Evolutionary conservation across 2,888 invertebrate genomes (phyloP).

Genomic region (Monopis laevigella): DNA sequence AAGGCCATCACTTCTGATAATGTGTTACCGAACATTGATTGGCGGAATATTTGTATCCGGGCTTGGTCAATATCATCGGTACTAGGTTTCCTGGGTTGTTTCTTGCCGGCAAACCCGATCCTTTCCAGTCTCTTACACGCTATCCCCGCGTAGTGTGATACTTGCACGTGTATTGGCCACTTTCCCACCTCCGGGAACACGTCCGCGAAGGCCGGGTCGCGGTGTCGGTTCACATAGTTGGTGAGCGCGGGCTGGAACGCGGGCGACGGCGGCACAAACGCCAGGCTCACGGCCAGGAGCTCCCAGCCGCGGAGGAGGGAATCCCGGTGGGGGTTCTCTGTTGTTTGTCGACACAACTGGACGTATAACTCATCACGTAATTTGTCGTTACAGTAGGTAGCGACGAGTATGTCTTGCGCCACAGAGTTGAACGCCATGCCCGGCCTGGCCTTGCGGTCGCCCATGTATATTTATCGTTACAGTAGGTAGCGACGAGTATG

Average conservation of each 20-base stretch:
- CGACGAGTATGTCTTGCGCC: constrained; percentile 87
- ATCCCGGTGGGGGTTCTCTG: constrained; percentile 92
- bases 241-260: constrained; percentile 89
- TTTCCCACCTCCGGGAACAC: constrained; percentile 84
- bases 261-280: constrained; percentile 93
- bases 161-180: constrained; percentile 92
- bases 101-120: constrained; percentile 89
- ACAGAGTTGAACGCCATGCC: constrained; percentile 90
- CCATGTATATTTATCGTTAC: constrained; percentile 95
- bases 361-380: constrained; percentile 96
- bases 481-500: constrained; percentile 84
- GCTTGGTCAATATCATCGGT: constrained; percentile 94
- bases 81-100: constrained; percentile 87
- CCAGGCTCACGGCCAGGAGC: constrained; percentile 89
- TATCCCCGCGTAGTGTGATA: constrained; percentile 92
- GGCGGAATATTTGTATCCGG: constrained; percentile 95
- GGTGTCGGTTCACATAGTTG: constrained; percentile 89
- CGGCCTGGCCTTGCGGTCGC: constrained; percentile 89
- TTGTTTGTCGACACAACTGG: constrained; percentile 94
- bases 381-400: constrained; percentile 82
- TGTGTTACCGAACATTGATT: constrained; percentile 96
- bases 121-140: constrained; percentile 89
- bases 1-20: constrained; percentile 92
- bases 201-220: constrained; percentile 84
- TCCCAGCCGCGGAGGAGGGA: constrained; percentile 96